These are phyloP conservation scores for Solenopsis invicta DNA, from an alignment of 1,140 invertebrate genomes.

Conservation along the genomic window DNA sequence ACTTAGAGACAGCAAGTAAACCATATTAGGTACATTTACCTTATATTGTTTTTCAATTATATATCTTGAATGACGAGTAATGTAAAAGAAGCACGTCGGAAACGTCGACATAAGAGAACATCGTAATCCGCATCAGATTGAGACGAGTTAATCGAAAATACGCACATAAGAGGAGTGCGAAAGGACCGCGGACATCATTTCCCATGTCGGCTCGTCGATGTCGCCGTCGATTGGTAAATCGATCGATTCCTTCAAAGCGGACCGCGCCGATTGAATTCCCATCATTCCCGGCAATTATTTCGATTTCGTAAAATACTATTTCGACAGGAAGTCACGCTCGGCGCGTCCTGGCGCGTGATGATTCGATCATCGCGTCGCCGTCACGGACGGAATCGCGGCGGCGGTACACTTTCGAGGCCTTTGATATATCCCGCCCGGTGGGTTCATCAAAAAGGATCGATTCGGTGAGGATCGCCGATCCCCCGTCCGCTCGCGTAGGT, in stretches of 20 bases:
- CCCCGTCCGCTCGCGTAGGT: conserved; percentile 47
- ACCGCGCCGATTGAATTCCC: neutral
- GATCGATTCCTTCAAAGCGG: conserved; percentile 5
- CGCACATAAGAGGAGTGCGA: neutral
- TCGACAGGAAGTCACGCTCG: conserved; percentile 30
- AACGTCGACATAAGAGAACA: neutral
- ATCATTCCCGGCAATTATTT: conserved; percentile 5
- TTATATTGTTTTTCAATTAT: neutral
- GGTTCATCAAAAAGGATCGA: conserved; percentile 73
- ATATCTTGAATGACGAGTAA: neutral
- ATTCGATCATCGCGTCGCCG: conserved; percentile 28
- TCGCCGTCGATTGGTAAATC: neutral
- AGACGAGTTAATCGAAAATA: conserved; percentile 11
- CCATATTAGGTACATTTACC: too few species aligned
- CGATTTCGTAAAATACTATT: conserved; percentile 29
- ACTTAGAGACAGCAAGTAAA: too few species aligned
- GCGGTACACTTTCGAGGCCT: conserved; percentile 78
- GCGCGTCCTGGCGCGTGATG: conserved; percentile 25
- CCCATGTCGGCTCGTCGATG: neutral
- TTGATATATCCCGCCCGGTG: conserved; percentile 70
- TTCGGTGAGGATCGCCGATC: conserved; percentile 64
- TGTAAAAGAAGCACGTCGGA: neutral
- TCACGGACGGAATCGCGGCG: conserved; percentile 30
- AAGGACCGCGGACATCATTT: neutral
- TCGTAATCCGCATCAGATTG: neutral